Percentiles rank a stretch among this genome's conserved stretches.
phyloP scores from a whole-genome alignment of 2,797 vertebrate species.

The Stomatorhinus walkeri region DNA sequence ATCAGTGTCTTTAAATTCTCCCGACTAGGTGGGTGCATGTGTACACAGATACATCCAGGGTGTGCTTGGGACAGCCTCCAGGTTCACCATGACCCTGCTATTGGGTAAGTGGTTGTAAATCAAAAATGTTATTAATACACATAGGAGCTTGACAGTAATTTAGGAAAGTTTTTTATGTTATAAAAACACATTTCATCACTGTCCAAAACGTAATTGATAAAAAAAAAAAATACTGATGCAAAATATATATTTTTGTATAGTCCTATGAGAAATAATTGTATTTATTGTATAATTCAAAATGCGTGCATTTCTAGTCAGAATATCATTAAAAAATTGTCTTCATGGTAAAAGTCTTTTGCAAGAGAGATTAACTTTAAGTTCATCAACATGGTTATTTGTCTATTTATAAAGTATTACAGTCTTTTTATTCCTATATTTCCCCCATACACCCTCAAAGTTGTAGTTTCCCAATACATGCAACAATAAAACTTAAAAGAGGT shows the following conservation, averaged over 20 bases:
- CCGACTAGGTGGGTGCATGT: neutral
- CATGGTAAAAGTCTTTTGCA: neutral
- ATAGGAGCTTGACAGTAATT: neutral
- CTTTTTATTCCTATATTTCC: neutral
- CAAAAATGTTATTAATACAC: neutral
- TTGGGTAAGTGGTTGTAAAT: neutral
- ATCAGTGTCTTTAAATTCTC: neutral
- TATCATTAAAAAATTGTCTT: neutral
- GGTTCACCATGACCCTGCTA: neutral
- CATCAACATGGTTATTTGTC: neutral
- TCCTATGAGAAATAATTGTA: neutral
- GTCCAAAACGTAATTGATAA: neutral
- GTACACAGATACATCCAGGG: neutral
- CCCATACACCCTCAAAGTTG: neutral
- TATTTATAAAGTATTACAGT: neutral
- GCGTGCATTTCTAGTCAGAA: neutral
- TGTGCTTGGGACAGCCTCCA: neutral
- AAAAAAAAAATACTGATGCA: neutral
- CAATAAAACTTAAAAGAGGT: neutral
- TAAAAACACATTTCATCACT: neutral
- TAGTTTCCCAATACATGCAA: neutral
- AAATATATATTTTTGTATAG: neutral
- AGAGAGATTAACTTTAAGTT: neutral
- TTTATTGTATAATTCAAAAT: neutral
- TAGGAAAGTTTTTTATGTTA: neutral